Evolutionary conservation across 2,797 vertebrate genomes (phyloP), one percentile per base, ranked within the genome.

Genomic region (Darevskia mixta): DNA sequence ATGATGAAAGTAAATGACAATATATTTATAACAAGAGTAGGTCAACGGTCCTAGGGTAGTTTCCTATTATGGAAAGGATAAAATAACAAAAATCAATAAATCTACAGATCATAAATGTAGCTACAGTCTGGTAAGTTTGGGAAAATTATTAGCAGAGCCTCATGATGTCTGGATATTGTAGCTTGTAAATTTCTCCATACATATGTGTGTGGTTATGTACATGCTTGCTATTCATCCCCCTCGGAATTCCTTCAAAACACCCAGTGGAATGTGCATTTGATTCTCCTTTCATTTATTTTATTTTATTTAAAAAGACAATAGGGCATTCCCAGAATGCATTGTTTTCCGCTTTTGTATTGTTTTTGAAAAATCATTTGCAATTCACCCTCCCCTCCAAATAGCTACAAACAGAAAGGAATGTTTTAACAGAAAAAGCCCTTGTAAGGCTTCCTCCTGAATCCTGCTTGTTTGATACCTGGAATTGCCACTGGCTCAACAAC

Each of bases 81-180:
- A 97, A 97, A 95, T 95, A 97, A 95, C 94, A 94, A 93, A 97
- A 97, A 97, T 97, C 96, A 97, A 96, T 97, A 97, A 97, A 97
- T 97, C 96, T 97, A 93, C 93, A 95, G 95, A 96, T 97, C 96
- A 97, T 97, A 97, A 97, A 97, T 96, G 96, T 96, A 96, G 95
- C 95, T 97, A 94, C 89, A 96, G 95, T 96, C 96, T 97, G 95
- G 96, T 94, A 95, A 96, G 94, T 92, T 96, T 97, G 95, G 96
- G 95, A 96, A 97, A 97, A 97, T 97, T 97, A 97, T 97, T 97
- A 97, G 95, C 95, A 87, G 93, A 95, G 94, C 91, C 92, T 97
- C 95, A 86, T 86, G 95, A 95, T 96, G 96, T 96, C 96, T 97
- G 97, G 96, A 95, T 97, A 96, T 96, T 96, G 96, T 97, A 96